Evolutionary conservation across 2,888 invertebrate genomes (phyloP).

Genomic region (Andrena dorsata): DNA sequence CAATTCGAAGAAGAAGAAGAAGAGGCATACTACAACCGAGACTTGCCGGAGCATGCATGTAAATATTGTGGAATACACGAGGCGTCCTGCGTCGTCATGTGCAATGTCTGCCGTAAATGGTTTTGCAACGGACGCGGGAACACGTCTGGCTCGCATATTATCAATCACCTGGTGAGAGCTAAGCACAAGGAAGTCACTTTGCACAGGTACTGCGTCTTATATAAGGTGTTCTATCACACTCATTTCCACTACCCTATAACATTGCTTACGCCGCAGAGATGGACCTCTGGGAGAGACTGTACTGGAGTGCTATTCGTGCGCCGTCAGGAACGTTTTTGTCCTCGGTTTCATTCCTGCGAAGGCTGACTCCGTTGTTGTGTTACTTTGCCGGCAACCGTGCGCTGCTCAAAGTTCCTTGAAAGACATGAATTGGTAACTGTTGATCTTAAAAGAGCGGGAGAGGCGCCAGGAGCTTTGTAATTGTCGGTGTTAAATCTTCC

Average conservation of each 20-base stretch:
- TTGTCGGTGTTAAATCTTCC: conserved; percentile 6
- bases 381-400: conserved; percentile 99
- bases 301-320: conserved; percentile 99
- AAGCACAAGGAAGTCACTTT: conserved; percentile 99
- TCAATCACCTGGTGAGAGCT: conserved; percentile 99
- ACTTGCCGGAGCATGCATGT: conserved; percentile 98
- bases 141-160: conserved; percentile 99
- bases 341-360: conserved; percentile 99
- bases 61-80: conserved; percentile 99
- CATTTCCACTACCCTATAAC: not conserved
- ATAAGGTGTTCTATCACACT: too few species aligned
- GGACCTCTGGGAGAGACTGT: conserved; percentile 99
- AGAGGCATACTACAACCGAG: conserved; percentile 94
- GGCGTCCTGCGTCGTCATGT: conserved; percentile 98
- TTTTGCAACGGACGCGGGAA: conserved; percentile 99
- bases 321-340: conserved; percentile 98
- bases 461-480: not conserved
- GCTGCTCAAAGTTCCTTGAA: conserved; percentile 98
- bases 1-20: conserved; percentile 98
- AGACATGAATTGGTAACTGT: conserved; percentile 96
- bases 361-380: conserved; percentile 98
- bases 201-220: conserved; percentile 87
- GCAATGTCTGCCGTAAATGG: conserved; percentile 99
- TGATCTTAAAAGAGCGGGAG: not conserved
- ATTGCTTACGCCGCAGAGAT: conserved; percentile 87